Evolutionary conservation across 2,113 vertebrate species (phyloP).

Genomic region (Sphyrna mokarran): DNA sequence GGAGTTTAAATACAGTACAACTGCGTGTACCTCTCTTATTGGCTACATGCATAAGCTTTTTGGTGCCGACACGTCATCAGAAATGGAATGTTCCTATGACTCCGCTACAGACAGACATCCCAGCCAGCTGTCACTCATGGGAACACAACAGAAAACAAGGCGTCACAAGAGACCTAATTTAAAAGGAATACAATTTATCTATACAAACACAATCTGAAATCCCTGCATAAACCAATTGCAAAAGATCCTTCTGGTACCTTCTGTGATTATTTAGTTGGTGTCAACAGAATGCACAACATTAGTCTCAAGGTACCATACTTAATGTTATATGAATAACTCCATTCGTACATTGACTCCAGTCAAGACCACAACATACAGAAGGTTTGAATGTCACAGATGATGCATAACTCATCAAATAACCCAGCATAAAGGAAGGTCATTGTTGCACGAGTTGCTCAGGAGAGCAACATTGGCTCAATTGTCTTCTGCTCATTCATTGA

Average conservation of each 20-base stretch:
- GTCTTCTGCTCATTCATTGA: neutral
- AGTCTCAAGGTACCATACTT: neutral
- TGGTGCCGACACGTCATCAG: neutral
- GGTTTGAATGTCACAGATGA: neutral
- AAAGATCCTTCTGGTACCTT: neutral
- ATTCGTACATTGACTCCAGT: neutral
- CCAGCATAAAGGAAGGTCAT: neutral
- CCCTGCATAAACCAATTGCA: neutral
- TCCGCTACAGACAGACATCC: slow-evolving; percentile 6
- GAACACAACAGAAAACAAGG: neutral
- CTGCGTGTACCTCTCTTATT: neutral
- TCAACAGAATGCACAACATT: slow-evolving; percentile 1
- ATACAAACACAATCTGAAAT: neutral
- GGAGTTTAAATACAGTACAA: neutral
- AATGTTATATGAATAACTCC: neutral
- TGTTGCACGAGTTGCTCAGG: neutral
- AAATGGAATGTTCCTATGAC: neutral
- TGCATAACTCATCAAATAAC: neutral
- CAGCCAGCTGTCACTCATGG: neutral
- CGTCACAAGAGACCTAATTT: neutral
- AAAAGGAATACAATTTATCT: neutral
- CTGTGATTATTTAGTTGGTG: neutral
- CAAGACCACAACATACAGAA: neutral
- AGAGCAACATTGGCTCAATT: neutral
- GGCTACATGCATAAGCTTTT: neutral